Evolutionary conservation across 53 echinoderm and acorn worm genomes (phyloP), one percentile per base, ranked within the genome.

Genomic region (Zoroaster sp.): DNA sequence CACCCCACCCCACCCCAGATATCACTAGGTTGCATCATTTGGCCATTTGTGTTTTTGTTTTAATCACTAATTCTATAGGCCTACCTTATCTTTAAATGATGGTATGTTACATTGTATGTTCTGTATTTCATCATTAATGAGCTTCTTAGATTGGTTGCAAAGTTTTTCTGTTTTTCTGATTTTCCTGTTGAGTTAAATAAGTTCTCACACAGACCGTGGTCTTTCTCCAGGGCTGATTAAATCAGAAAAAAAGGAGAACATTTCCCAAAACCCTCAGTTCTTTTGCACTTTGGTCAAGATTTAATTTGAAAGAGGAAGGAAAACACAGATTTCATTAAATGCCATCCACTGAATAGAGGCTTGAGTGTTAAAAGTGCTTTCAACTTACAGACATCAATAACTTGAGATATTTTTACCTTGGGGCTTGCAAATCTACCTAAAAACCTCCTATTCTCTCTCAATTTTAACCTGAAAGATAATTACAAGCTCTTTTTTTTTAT

Each of bases 221-320:
- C 21, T 69, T 18, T 85, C 71, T 85, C 45, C 49, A 71, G 85
- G 85, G 85, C 85, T 85, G 85, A 85, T 85, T 71, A 69, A 85
- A 85, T 85, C 85, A 85, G 69, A 18, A 21, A 25, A 54, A 53
- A 85, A 47, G n/a, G 25, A 47, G 31, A 71, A 70, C 33, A 34
- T 85, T 35, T 46, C 5, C 37, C 67, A 30, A 45, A 43, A 83
- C 25, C 63, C 23, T 13, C 42, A 68, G 69, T 85, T 47, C 81
- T 81, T 42, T 44, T 42, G 70, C 85, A 85, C 85, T 70, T 69
- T 85, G 70, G 47, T 35, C 43, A 71, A 85, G 85, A 85, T 85
- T 85, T 70, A 49, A 44, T 85, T 70, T 71, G 46, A 30, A 46
- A 85, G 45, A 85, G 71, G 70, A 71, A 71, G 49, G 46, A 70